A percentile compares a stretch with the other conserved stretches of the same genome.
These are phyloP conservation scores for Origma solitaria DNA, from an alignment of 2,113 vertebrate genomes.

Conservation along the genomic window DNA sequence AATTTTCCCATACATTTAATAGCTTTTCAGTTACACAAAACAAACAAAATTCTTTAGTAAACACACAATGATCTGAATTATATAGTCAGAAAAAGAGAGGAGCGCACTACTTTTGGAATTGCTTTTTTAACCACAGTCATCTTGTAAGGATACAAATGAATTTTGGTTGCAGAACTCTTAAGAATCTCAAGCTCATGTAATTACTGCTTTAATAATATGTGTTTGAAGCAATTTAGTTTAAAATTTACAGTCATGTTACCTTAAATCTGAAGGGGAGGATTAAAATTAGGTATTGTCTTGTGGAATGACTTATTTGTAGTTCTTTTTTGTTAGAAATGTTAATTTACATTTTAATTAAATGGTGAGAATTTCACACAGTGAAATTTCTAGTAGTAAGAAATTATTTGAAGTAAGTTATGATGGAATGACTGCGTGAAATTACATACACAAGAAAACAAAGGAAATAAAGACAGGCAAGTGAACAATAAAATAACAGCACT, in stretches of 20 bases:
- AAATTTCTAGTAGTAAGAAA: background rate
- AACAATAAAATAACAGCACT: background rate
- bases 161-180: background rate
- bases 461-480: background rate
- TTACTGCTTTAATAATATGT: background rate
- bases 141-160: background rate
- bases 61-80: background rate
- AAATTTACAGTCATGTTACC: background rate
- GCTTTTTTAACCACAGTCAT: background rate
- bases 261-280: background rate
- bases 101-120: background rate
- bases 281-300: background rate
- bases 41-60: background rate
- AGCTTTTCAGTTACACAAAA: background rate
- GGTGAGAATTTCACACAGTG: background rate
- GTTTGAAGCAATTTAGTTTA: background rate
- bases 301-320: background rate
- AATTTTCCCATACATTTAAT: background rate
- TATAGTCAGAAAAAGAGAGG: background rate
- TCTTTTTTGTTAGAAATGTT: background rate
- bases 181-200: background rate
- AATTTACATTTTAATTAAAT: slow-evolving; percentile 14
- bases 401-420: background rate
- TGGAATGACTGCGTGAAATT: background rate
- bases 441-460: background rate